A percentile compares a stretch with the other conserved stretches of the same genome.
These are phyloP conservation scores for Pterois miles DNA, from an alignment of 2,797 vertebrate species.

Conservation along the genomic window DNA sequence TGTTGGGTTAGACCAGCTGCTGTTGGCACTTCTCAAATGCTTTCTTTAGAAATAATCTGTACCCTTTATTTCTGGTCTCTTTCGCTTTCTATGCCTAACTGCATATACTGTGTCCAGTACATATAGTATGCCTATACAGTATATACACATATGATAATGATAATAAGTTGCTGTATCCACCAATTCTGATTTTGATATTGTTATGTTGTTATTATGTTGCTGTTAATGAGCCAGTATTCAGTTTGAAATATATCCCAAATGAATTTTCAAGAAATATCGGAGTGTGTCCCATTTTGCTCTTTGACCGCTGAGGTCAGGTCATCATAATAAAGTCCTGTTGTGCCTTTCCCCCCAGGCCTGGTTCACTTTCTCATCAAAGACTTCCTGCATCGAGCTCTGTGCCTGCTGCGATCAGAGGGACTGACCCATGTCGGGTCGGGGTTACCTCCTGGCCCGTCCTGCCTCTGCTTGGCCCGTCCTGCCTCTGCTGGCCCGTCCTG, in stretches of 20 bases:
- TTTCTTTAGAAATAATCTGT: background rate
- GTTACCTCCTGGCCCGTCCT: constrained; percentile 59
- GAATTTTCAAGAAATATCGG: constrained; percentile 24
- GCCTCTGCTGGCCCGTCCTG: background rate
- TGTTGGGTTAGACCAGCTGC: constrained; percentile 42
- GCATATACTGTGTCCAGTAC: background rate
- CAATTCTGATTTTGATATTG: background rate
- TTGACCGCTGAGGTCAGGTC: constrained; percentile 74
- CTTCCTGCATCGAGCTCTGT: constrained; percentile 49
- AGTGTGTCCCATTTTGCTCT: constrained; percentile 68
- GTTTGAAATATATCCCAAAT: background rate
- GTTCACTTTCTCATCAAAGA: constrained; percentile 73
- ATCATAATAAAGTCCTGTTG: constrained; percentile 74
- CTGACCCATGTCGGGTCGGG: constrained; percentile 65
- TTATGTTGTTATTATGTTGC: background rate
- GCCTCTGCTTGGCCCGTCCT: constrained; percentile 33
- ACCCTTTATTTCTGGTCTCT: background rate
- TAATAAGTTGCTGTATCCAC: background rate
- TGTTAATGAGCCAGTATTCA: background rate
- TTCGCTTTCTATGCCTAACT: background rate
- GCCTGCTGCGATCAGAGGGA: constrained; percentile 66
- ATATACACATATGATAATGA: background rate
- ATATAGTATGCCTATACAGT: background rate
- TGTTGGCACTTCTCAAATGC: background rate
- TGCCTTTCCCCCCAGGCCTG: constrained; percentile 43